Base-by-base conservation (phyloP, 2,113 vertebrate genomes). In the Epinephelus moara region DNA sequence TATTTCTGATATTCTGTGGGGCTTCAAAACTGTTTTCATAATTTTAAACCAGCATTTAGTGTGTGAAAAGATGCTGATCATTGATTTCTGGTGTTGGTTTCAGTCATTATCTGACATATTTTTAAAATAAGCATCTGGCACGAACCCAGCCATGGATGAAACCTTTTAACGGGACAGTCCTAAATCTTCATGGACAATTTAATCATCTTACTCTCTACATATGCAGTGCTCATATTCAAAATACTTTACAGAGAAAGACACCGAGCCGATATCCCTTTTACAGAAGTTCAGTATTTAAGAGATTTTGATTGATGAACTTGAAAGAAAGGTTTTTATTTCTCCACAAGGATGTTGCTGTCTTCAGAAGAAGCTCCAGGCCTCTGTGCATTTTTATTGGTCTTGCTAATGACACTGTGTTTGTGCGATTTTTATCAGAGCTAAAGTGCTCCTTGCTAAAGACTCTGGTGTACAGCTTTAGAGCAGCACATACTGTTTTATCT, bases 401-500 rank as follows among this genome's bases (percentile, higher is more conserved):
- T 87, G 96, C 97, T 97, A 97, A 97, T 94, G 90, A 96, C 96
- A 91, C 86, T 81, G 91, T 96, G 96, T 97, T 96, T 96, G 91
- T 91, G 94, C 40, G 93, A 94, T 94, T 95, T 96, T 70, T 78
- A 97, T 97, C 96, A 96, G 95, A 87, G 92, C 89, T 95, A 95
- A 96, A 97, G 96, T 95, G 95, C 94, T 95, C 94, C 94, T 95
- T 91, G 93, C 91, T 93, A 96, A 96, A 96, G 94, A 96, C 95
- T 85, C 47, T 85, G 19, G 3, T 84, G 89, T 82, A 57, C 84
- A 84, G 90, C 74, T 96, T 96, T 94, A 93, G 86, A 88, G 94
- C 95, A 93, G 94, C 96, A 96, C 96, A 97, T 94, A 93, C 91
- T 37, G 37, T 93, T 96, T 97, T 97, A 96, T 98, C 97, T 97